phyloP scores from a whole-genome alignment of 2,888 invertebrate genomes.

The Drosophila emarginata region DNA sequence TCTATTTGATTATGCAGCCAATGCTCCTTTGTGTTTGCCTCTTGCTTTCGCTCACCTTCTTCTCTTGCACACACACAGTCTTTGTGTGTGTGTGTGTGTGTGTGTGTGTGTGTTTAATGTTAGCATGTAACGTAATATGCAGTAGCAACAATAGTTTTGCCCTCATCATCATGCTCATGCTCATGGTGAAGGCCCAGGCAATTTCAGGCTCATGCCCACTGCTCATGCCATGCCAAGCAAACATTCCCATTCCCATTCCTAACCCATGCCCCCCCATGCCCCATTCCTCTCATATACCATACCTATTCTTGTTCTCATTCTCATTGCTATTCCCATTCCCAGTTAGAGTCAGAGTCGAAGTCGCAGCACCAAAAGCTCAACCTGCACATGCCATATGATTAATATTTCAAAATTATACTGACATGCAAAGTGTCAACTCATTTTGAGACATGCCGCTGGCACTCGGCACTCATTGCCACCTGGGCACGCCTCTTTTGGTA shows the following conservation, averaged over 20 bases:
- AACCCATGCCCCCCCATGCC: neutral
- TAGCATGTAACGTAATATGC: constrained; percentile 66
- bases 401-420: constrained; percentile 78
- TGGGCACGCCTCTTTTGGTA: constrained; percentile 9
- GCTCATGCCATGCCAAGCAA: constrained; percentile 65
- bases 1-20: constrained; percentile 74
- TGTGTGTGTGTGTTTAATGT: constrained; percentile 50
- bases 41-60: neutral
- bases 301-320: constrained; percentile 22
- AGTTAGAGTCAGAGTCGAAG: constrained; percentile 23
- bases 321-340: constrained; percentile 12
- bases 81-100: constrained; percentile 10
- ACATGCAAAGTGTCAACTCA: constrained; percentile 78
- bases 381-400: constrained; percentile 69
- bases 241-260: constrained; percentile 37
- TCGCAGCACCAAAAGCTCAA: constrained; percentile 40
- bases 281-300: too few relatives aligned
- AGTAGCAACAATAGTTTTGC: constrained; percentile 62
- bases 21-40: constrained; percentile 35
- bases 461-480: constrained; percentile 30
- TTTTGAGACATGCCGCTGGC: constrained; percentile 55
- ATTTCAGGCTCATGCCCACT: constrained; percentile 26
- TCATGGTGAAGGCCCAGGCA: neutral
- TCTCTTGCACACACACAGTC: neutral
- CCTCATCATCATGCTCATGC: constrained; percentile 39